Conservation (phyloP, 2,888 invertebrate species). For the Laothoe populi region DNA sequence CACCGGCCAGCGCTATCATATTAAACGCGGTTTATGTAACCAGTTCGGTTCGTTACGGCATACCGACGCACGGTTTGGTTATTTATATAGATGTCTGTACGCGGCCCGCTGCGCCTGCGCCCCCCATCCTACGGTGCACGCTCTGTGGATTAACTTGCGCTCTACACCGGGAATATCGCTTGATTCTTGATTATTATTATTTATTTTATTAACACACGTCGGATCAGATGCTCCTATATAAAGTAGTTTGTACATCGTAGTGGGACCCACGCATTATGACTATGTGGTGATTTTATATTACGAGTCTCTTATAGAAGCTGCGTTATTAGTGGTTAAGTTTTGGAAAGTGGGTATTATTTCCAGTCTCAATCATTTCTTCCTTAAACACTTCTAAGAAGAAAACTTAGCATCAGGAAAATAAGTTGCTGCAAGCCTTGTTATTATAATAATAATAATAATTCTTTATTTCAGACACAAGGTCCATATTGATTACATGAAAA, state of each 20-base stretch:
- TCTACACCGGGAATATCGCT: not conserved
- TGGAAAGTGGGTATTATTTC: too few species aligned
- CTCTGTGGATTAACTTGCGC: slow-evolving; percentile 9
- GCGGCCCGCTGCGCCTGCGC: slow-evolving; percentile 10
- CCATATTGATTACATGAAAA: too few species aligned
- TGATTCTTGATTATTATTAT: slow-evolving; percentile 8
- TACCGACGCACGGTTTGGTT: slow-evolving; percentile 9
- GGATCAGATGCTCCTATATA: not conserved
- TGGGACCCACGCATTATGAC: not conserved
- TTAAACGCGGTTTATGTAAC: slow-evolving; percentile 23
- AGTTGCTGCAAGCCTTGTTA: too few species aligned
- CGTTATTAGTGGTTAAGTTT: too few species aligned
- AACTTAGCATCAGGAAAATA: too few species aligned
- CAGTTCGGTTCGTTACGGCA: slow-evolving; percentile 23
- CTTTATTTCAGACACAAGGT: too few species aligned
- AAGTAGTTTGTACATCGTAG: not conserved
- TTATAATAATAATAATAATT: too few species aligned
- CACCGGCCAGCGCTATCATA: not conserved
- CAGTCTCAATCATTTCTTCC: too few species aligned
- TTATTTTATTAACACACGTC: slow-evolving; percentile 14
- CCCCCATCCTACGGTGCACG: not conserved
- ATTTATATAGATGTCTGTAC: slow-evolving; percentile 20
- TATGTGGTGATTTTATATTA: not conserved
- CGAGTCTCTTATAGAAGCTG: too few species aligned
- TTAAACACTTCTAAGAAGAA: too few species aligned